These are phyloP conservation scores for Triplophysa bombifrons DNA, from an alignment of 2,797 vertebrate genomes.

Conservation along the genomic window DNA sequence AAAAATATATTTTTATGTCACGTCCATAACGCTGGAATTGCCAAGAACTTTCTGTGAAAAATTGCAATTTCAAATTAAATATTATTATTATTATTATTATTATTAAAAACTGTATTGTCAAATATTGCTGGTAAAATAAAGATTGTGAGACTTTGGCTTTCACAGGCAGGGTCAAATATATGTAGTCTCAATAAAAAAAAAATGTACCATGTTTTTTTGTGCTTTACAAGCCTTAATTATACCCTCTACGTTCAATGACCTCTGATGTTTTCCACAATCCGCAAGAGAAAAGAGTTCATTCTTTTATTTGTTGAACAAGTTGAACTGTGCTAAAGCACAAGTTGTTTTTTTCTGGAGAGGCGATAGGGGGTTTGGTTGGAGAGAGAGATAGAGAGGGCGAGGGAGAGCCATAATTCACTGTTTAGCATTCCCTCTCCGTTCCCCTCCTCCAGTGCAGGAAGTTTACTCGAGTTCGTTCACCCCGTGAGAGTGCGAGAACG, in stretches of 20 bases:
- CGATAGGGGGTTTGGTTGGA: slow-evolving; percentile 1
- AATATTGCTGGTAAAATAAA: too few species aligned
- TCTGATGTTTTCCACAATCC: not conserved
- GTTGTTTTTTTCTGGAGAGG: slow-evolving; percentile 20
- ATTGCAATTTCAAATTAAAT: too few species aligned
- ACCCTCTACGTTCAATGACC: not conserved
- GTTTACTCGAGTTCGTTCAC: slow-evolving; percentile 57
- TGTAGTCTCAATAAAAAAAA: not conserved
- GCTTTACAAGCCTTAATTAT: not conserved
- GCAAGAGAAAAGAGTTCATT: not conserved
- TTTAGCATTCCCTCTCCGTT: slow-evolving; percentile 36
- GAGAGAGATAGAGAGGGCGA: not conserved
- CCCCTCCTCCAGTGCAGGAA: slow-evolving; percentile 31
- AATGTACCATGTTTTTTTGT: not conserved
- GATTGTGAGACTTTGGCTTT: too few species aligned
- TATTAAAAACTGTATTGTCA: too few species aligned
- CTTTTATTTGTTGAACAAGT: not conserved
- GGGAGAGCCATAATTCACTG: slow-evolving; percentile 30
- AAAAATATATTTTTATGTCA: too few species aligned
- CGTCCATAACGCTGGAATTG: too few species aligned
- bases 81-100: too few species aligned
- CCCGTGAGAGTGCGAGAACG: slow-evolving; percentile 13
- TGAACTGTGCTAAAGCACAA: not conserved
- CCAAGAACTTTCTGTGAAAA: too few species aligned
- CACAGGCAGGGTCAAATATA: too few species aligned